Conservation (phyloP, 2,113 vertebrate genomes). For the Lethenteron reissneri region DNA sequence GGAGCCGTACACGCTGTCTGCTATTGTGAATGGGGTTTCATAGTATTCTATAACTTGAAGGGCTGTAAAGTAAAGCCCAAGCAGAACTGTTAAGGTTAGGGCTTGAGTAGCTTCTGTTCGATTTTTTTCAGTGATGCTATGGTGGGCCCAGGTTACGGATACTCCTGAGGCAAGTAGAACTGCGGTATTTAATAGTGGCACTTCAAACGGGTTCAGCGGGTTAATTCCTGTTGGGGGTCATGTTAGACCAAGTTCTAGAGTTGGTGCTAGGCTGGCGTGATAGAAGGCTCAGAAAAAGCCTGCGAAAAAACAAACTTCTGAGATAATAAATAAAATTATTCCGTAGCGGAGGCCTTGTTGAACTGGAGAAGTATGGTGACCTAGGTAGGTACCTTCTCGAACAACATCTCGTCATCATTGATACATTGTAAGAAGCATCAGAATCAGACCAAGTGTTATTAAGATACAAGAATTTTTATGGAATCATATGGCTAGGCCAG, state of each 20-base stretch:
- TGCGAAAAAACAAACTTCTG: conserved; percentile 14
- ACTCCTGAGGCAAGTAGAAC: background rate
- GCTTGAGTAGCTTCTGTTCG: conserved; percentile 10
- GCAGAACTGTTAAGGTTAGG: accelerated
- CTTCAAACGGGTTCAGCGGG: background rate
- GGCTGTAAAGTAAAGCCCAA: conserved; percentile 9
- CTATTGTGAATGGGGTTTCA: conserved; percentile 12
- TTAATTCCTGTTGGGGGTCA: conserved; percentile 10
- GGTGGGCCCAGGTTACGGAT: conserved; percentile 11
- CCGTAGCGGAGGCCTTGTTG: conserved; percentile 14
- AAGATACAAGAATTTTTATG: accelerated
- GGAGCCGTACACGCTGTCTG: background rate
- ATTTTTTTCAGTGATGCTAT: conserved; percentile 8
- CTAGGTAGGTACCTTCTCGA: conserved; percentile 12
- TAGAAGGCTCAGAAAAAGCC: conserved; percentile 15
- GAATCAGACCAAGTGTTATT: accelerated
- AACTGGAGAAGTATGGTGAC: conserved; percentile 8
- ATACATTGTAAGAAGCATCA: accelerated
- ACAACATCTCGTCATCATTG: conserved; percentile 13
- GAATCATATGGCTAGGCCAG: conserved; percentile 10
- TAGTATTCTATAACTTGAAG: conserved; percentile 14
- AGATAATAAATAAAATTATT: conserved; percentile 16
- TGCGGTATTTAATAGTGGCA: conserved; percentile 6
- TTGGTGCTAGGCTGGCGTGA: conserved; percentile 13
- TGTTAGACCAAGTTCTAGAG: conserved; percentile 9